Conservation (phyloP, 2,888 invertebrate genomes). For the Eristalis arbustorum region DNA sequence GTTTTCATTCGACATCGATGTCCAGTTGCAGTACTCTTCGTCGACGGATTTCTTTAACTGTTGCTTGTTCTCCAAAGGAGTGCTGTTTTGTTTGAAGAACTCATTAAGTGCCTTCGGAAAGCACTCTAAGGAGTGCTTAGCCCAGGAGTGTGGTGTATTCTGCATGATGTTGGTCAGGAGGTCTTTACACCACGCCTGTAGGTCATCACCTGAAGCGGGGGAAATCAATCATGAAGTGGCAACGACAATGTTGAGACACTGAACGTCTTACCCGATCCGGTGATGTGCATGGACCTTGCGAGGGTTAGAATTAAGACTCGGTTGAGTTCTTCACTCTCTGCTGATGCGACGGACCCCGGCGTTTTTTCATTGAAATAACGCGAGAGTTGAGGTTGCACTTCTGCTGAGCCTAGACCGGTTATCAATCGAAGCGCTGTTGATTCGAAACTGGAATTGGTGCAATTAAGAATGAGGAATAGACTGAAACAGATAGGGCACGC, state of each 20-base stretch:
- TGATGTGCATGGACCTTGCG: conserved; percentile 96
- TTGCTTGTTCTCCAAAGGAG: conserved; percentile 93
- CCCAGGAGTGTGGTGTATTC: conserved; percentile 97
- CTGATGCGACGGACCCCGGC: conserved; percentile 86
- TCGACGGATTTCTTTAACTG: conserved; percentile 95
- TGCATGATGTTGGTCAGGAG: conserved; percentile 93
- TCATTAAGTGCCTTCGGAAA: conserved; percentile 94
- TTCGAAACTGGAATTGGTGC: conserved; percentile 84
- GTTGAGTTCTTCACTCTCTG: conserved; percentile 97
- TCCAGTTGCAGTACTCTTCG: conserved; percentile 98
- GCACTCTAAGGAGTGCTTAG: conserved; percentile 93
- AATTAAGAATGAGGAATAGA: background rate
- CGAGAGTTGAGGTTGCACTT: conserved; percentile 96
- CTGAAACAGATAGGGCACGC: conserved; percentile 74
- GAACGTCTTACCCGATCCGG: conserved; percentile 84
- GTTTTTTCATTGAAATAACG: conserved; percentile 95
- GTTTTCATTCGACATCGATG: conserved; percentile 97
- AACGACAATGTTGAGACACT: too few species aligned
- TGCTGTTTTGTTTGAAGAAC: conserved; percentile 92
- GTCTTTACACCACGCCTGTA: conserved; percentile 92
- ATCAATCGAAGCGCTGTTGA: conserved; percentile 93
- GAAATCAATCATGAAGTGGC: background rate
- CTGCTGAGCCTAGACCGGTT: conserved; percentile 94
- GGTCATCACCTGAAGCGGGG: conserved; percentile 75
- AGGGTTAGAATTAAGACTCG: conserved; percentile 95